Conservation (phyloP, 2,113 vertebrate genomes). For the Rissa tridactyla region DNA sequence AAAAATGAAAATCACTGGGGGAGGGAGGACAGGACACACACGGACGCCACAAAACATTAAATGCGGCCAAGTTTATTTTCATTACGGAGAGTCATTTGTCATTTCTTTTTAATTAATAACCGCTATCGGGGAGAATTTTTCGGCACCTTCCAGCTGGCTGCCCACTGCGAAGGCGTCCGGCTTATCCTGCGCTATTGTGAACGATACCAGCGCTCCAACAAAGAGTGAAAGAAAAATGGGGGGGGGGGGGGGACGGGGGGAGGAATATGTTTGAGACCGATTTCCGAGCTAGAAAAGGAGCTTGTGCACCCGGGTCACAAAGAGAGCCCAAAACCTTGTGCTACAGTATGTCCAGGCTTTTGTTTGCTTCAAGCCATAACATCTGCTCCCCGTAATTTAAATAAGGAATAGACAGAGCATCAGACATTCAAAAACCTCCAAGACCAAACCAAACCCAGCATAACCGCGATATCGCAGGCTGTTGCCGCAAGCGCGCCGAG, state of each 20-base stretch:
- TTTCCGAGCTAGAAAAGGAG: neutral
- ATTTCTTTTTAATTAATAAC: neutral
- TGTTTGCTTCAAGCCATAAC: slow-evolving; percentile 21
- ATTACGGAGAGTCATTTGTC: neutral
- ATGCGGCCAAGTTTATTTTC: neutral
- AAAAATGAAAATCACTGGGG: neutral
- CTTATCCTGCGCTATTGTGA: neutral
- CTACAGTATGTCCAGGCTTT: slow-evolving; percentile 25
- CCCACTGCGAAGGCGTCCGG: neutral
- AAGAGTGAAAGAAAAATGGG: neutral
- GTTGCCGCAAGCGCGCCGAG: neutral
- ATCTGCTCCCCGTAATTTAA: slow-evolving; percentile 49
- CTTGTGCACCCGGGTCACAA: neutral
- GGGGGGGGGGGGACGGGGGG: neutral
- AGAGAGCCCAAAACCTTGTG: neutral
- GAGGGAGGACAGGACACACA: too few relatives aligned
- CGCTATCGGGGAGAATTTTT: neutral
- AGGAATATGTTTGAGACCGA: neutral
- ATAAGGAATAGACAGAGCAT: slow-evolving; percentile 30
- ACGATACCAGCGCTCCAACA: neutral
- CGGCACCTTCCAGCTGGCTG: neutral
- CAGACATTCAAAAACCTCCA: slow-evolving; percentile 17
- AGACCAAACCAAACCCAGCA: neutral
- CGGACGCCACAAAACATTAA: neutral
- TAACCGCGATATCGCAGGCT: neutral